These are phyloP conservation scores for Hemithea aestivaria DNA, from an alignment of 2,888 invertebrate species.

Conservation along the genomic window DNA sequence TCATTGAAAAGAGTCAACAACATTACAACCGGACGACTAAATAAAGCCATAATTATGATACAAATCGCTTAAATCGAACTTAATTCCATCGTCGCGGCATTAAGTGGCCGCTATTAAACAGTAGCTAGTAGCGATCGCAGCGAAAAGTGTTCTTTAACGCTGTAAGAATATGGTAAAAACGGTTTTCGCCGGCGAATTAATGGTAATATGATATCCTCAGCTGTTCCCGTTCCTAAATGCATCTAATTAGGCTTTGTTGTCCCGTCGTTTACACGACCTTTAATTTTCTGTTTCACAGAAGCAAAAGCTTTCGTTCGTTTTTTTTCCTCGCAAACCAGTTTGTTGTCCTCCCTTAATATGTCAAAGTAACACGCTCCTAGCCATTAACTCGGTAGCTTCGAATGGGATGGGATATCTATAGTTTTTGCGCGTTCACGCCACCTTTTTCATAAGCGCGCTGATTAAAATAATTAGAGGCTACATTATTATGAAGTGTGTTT, in stretches of 20 bases:
- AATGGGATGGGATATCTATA: conserved; percentile 40
- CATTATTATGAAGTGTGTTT: conserved; percentile 47
- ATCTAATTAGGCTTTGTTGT: conserved; percentile 54
- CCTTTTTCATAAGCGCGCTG: conserved; percentile 44
- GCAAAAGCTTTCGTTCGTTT: conserved; percentile 24
- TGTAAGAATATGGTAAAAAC: conserved; percentile 24
- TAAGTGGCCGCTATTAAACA: conserved; percentile 40
- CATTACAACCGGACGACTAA: conserved; percentile 8
- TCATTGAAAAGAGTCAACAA: conserved; percentile 10
- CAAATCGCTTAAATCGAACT: conserved; percentile 18
- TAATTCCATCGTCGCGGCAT: conserved; percentile 30
- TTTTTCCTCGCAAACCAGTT: conserved; percentile 61
- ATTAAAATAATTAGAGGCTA: conserved; percentile 61
- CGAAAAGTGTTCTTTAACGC: conserved; percentile 29
- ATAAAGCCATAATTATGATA: conserved; percentile 16
- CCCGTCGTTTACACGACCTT: conserved; percentile 55
- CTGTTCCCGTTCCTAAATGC: conserved; percentile 40
- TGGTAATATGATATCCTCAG: conserved; percentile 37
- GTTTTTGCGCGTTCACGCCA: conserved; percentile 39
- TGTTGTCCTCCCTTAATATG: conserved; percentile 65
- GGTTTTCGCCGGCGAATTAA: conserved; percentile 15
- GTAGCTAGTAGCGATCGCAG: conserved; percentile 26
- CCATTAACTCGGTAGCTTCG: conserved; percentile 58
- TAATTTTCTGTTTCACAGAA: conserved; percentile 55
- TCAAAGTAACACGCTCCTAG: conserved; percentile 64